phyloP scores from a whole-genome alignment of 2,113 vertebrate species.

The Entomyzon cyanotis region DNA sequence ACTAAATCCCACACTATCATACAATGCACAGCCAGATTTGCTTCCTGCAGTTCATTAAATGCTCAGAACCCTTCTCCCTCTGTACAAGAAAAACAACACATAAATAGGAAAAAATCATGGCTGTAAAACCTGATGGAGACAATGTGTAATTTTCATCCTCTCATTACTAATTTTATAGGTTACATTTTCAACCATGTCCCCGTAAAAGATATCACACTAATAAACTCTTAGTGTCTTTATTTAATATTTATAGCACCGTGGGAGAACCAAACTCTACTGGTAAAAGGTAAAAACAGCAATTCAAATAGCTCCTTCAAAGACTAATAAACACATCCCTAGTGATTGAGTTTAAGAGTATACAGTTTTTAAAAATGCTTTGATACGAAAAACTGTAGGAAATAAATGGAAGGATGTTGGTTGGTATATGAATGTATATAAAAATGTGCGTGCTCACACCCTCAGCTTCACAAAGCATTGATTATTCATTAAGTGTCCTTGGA shows the following conservation, averaged over 20 bases:
- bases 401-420: background rate
- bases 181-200: background rate
- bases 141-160: constrained; percentile 17
- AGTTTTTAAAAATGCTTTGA: constrained; percentile 30
- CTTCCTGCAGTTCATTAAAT: background rate
- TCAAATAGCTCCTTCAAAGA: background rate
- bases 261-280: background rate
- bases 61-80: background rate
- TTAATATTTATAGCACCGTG: background rate
- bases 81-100: background rate
- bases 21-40: background rate
- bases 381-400: background rate
- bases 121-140: constrained; percentile 20
- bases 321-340: constrained; percentile 22
- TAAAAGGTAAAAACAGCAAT: constrained; percentile 26
- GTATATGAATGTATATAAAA: background rate
- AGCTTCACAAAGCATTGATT: background rate
- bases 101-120: background rate
- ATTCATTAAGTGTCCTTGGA: background rate
- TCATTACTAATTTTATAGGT: constrained; percentile 34
- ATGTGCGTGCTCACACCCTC: background rate
- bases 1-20: background rate
- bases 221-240: constrained; percentile 36
- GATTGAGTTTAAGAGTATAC: background rate
- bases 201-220: constrained; percentile 12